Conservation (phyloP, 2,113 vertebrate species). For the Genyomyrus donnyi region DNA sequence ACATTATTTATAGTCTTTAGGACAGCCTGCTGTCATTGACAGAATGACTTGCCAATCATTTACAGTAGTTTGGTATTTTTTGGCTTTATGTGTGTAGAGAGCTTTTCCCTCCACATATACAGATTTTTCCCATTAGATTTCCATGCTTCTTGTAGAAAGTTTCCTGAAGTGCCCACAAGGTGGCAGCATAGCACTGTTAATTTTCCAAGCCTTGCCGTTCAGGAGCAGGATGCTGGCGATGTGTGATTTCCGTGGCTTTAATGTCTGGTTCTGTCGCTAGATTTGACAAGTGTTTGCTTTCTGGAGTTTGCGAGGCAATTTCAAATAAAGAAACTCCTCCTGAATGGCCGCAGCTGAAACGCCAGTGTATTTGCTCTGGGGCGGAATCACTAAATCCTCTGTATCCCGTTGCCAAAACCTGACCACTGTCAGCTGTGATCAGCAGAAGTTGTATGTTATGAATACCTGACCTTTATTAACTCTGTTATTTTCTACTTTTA, state of each 20-base stretch:
- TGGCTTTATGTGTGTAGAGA: background rate
- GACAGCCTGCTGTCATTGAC: background rate
- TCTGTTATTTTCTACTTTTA: background rate
- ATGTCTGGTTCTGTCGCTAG: background rate
- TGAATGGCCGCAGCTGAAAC: background rate
- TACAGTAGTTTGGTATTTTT: background rate
- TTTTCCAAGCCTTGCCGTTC: slow-evolving; percentile 1
- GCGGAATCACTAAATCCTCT: background rate
- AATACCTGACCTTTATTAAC: background rate
- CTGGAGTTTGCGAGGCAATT: background rate
- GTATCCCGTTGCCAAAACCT: background rate
- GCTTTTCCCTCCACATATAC: background rate
- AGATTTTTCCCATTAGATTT: background rate
- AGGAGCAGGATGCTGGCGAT: slow-evolving; percentile 10
- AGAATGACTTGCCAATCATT: background rate
- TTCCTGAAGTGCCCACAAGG: slow-evolving; percentile 32
- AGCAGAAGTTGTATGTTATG: background rate
- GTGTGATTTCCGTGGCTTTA: background rate
- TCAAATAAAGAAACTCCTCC: background rate
- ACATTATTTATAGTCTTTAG: background rate
- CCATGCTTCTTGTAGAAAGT: background rate
- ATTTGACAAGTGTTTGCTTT: background rate
- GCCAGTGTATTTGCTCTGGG: background rate
- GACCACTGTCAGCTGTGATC: background rate
- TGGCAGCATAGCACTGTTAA: slow-evolving; percentile 35